These are phyloP conservation scores for Xestia c-nigrum DNA, from an alignment of 2,888 invertebrate species.

Conservation along the genomic window DNA sequence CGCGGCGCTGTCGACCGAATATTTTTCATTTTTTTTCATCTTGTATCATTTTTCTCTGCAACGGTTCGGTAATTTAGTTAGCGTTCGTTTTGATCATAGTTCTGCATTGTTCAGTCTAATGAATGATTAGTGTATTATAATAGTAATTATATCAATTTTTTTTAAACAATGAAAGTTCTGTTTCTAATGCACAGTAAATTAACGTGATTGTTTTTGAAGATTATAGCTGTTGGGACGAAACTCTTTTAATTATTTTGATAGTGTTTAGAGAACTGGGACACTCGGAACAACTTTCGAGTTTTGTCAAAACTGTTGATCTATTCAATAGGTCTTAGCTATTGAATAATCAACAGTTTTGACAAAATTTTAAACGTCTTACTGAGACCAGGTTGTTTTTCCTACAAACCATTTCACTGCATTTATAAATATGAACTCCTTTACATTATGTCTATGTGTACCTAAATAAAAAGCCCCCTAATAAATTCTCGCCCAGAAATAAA, in stretches of 20 bases:
- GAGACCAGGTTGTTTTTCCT: background rate
- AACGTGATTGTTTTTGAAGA: background rate
- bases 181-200: background rate
- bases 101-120: conserved; percentile 29
- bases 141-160: background rate
- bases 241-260: background rate
- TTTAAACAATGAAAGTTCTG: background rate
- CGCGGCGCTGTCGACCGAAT: conserved; percentile 60
- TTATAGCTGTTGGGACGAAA: background rate
- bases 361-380: background rate
- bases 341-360: background rate
- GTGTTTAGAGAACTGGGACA: background rate
- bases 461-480: background rate
- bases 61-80: conserved; percentile 62
- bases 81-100: conserved; percentile 37
- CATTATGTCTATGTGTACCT: background rate
- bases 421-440: background rate
- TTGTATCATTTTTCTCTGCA: conserved; percentile 65
- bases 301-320: no score
- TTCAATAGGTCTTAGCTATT: background rate
- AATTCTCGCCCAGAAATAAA: conserved; percentile 11
- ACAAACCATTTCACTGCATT: background rate
- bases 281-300: background rate
- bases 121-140: background rate
- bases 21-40: conserved; percentile 62